Percentiles rank a stretch among this genome's conserved stretches.
phyloP scores from a whole-genome alignment of 2,113 vertebrate species.

The Apodemus speciosus region DNA sequence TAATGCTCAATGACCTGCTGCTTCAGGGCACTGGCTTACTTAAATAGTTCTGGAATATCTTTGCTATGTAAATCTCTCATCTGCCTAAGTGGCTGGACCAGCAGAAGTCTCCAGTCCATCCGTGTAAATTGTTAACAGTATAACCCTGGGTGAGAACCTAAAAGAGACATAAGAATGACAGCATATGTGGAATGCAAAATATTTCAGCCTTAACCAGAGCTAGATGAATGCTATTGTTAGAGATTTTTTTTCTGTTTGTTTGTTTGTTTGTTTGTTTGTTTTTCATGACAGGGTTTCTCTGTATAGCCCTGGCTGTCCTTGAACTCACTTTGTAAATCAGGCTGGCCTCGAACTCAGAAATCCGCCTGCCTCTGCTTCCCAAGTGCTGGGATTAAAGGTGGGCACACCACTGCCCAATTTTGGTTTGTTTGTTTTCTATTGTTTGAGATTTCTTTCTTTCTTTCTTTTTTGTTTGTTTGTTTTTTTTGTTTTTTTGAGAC shows the following conservation, averaged over 20 bases:
- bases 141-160: background rate
- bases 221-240: background rate
- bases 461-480: no score
- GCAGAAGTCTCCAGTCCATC: background rate
- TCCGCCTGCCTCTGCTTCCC: no score
- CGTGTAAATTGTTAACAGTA: background rate
- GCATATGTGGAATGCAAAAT: background rate
- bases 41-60: background rate
- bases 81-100: background rate
- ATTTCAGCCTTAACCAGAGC: background rate
- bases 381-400: no score
- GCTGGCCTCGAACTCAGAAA: no score
- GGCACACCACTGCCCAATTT: no score
- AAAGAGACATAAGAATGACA: background rate
- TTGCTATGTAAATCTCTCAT: background rate
- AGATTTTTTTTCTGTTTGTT: no score
- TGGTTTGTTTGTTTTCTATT: background rate
- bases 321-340: no score
- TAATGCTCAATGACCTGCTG: background rate
- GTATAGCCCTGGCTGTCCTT: no score
- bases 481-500: no score
- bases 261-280: no score
- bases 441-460: background rate
- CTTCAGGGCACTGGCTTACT: background rate
- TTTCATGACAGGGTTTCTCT: no score